phyloP scores from a whole-genome alignment of 2,113 vertebrate genomes.

The Patagioenas fasciata region DNA sequence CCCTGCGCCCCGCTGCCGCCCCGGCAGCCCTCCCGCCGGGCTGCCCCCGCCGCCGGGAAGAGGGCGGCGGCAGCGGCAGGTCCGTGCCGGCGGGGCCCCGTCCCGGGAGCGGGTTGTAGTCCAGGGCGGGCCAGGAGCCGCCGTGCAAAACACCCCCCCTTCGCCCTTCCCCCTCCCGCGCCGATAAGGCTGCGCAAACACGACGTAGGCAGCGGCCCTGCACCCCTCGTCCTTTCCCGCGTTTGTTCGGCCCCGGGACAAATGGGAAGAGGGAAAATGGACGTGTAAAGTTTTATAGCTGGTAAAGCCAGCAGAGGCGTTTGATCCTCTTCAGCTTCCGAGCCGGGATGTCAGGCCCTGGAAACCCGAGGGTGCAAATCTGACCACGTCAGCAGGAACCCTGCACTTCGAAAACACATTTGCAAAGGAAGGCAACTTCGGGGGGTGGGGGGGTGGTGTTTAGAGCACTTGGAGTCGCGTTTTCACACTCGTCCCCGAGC shows the following conservation, averaged over 20 bases:
- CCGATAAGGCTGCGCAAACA: background rate
- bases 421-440: background rate
- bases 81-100: too few relatives aligned
- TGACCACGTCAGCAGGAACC: background rate
- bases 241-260: background rate
- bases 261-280: background rate
- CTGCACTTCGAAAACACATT: background rate
- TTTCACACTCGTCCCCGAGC: background rate
- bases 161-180: too few relatives aligned
- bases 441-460: too few relatives aligned
- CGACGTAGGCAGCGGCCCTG: background rate
- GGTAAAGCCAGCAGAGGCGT: background rate
- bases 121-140: background rate
- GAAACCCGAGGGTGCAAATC: background rate
- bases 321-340: background rate
- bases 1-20: background rate
- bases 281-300: background rate
- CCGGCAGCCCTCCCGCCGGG: background rate
- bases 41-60: background rate
- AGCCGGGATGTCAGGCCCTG: background rate
- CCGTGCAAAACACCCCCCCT: background rate
- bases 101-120: background rate
- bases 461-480: background rate
- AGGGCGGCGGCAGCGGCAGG: background rate
- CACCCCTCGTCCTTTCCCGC: background rate